Conservation (phyloP, 2,888 invertebrate genomes). For the Steinernema scapterisci region DNA sequence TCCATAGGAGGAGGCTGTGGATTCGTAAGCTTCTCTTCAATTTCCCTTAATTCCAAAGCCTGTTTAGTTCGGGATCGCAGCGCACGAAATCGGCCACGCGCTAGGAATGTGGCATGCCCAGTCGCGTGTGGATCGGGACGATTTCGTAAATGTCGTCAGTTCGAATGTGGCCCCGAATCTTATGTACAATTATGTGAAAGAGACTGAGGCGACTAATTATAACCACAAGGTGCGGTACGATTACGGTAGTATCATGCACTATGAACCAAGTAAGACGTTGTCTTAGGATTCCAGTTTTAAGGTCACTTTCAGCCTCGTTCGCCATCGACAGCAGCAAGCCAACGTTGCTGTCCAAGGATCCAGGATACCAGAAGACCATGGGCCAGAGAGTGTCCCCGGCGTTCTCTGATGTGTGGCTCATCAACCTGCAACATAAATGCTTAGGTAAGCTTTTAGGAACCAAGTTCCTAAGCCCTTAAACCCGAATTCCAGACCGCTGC, state of each 20-base stretch:
- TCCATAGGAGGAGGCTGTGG: conserved; percentile 63
- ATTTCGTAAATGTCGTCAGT: conserved; percentile 43
- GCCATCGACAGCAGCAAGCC: conserved; percentile 33
- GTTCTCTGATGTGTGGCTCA: conserved; percentile 21
- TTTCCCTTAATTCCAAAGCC: background rate
- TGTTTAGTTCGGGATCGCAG: conserved; percentile 60
- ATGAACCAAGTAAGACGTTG: conserved; percentile 33
- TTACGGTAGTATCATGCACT: conserved; percentile 51
- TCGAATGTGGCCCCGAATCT: background rate
- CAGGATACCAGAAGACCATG: conserved; percentile 30
- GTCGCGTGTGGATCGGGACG: conserved; percentile 56
- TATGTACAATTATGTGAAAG: conserved; percentile 57
- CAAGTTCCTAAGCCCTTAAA: background rate
- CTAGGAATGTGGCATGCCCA: conserved; percentile 61
- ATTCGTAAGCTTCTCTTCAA: conserved; percentile 40
- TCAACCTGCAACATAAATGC: conserved; percentile 56
- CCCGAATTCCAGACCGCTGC: conserved; percentile 12
- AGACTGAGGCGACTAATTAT: conserved; percentile 54
- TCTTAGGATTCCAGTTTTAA: background rate
- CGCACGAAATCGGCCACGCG: conserved; percentile 62
- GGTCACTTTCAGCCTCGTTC: background rate
- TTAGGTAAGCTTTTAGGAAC: conserved; percentile 42
- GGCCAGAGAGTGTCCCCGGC: background rate
- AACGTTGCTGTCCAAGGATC: conserved; percentile 43
- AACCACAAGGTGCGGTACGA: conserved; percentile 62